phyloP scores from a whole-genome alignment of 2,797 vertebrate genomes.

The Monodelphis domestica region DNA sequence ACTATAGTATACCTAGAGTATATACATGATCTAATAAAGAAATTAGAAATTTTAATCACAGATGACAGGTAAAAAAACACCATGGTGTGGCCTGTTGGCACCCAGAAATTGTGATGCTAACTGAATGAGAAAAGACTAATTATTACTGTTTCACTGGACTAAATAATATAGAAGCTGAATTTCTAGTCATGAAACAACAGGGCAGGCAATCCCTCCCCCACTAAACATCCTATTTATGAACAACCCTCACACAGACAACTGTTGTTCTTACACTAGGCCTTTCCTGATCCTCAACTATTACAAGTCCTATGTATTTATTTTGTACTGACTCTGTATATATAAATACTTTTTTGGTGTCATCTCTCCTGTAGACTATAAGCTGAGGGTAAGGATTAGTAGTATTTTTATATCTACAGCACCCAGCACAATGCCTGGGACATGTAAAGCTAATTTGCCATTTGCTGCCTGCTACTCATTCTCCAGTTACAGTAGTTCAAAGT shows the following conservation, averaged over 20 bases:
- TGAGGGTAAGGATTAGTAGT: not conserved
- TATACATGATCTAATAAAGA: not conserved
- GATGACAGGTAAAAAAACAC: too few species aligned
- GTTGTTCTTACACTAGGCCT: too few species aligned
- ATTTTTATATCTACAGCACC: not conserved
- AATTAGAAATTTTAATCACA: too few species aligned
- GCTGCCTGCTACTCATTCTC: not conserved
- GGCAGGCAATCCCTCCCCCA: not conserved
- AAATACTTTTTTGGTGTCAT: not conserved
- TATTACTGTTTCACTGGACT: not conserved
- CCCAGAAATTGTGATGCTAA: too few species aligned
- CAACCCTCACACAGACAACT: not conserved
- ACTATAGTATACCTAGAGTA: not conserved
- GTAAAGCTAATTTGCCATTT: too few species aligned
- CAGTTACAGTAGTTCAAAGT: not conserved
- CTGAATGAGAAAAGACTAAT: too few species aligned
- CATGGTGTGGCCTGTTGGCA: too few species aligned
- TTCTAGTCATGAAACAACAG: not conserved
- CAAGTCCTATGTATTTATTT: not conserved
- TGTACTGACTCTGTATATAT: not conserved
- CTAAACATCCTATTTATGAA: not conserved
- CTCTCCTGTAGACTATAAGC: not conserved
- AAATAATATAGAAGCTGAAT: not conserved
- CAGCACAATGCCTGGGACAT: not conserved
- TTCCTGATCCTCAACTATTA: not conserved